Evolutionary conservation across 2,888 invertebrate genomes (phyloP).

Genomic region (Gibbula magus): DNA sequence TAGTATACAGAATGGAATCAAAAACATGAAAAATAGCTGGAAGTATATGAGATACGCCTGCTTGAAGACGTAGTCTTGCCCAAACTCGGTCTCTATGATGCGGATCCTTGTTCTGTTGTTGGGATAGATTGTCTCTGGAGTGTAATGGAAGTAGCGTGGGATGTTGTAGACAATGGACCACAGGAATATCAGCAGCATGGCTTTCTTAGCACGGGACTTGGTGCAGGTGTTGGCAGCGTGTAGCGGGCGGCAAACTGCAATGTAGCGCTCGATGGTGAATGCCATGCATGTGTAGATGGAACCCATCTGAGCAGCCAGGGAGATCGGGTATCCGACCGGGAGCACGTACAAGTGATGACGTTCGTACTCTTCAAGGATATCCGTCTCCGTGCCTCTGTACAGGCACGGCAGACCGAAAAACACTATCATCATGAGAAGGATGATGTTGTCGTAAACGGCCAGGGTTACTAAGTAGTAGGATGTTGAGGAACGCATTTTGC

Average conservation of each 20-base stretch:
- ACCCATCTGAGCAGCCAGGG: slow-evolving; percentile 91
- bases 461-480: slow-evolving; percentile 95
- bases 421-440: slow-evolving; percentile 81
- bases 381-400: slow-evolving; percentile 77
- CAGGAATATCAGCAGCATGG: slow-evolving; percentile 87
- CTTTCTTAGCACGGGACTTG: slow-evolving; percentile 88
- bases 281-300: slow-evolving; percentile 89
- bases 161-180: slow-evolving; percentile 92
- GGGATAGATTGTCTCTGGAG: slow-evolving; percentile 37
- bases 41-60: slow-evolving; percentile 71
- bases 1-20: slow-evolving; percentile 69
- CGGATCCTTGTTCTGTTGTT: slow-evolving; percentile 46
- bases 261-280: slow-evolving; percentile 89
- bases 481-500: slow-evolving; percentile 96
- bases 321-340: slow-evolving; percentile 85
- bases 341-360: slow-evolving; percentile 85
- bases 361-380: slow-evolving; percentile 87
- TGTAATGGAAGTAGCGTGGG: slow-evolving; percentile 79
- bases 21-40: slow-evolving; percentile 70
- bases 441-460: slow-evolving; percentile 93
- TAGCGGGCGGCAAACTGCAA: slow-evolving; percentile 86
- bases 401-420: slow-evolving; percentile 68
- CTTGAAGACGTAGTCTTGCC: slow-evolving; percentile 59
- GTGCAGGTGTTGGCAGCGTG: slow-evolving; percentile 93
- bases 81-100: slow-evolving; percentile 58